Base-by-base conservation (phyloP, 2,888 invertebrate genomes). In the Xylota segnis region DNA sequence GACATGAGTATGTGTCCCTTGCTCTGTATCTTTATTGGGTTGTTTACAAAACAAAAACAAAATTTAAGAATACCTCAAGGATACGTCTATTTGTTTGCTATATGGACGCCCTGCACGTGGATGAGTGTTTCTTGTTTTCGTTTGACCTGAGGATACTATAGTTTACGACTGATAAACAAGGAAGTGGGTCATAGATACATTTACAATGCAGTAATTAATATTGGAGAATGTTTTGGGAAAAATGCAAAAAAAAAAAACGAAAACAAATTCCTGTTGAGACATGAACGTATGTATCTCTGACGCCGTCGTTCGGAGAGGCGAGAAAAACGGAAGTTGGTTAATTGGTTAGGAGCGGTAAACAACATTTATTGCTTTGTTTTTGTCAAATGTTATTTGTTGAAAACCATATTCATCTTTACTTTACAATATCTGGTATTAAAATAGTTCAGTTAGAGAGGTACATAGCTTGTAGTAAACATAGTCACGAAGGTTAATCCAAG, bases 11-110 rank as follows among this genome's bases (percentile, higher is more conserved):
- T 65, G 32, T 56, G 9, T 56, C 29, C 54, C 16, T 43, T 12
- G 12, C 34, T 82, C 37, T 37, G 37, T 37, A 37, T 37, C 37
- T 37, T 82, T 71, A 83, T 77, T 63, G 63, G 58, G 37, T 83
- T 83, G 77, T 83, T 83, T 77, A 83, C 82, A 43, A 83, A 76
- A 77, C 12, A 32, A 70, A 76, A 76, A 23, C 27, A 70, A 32
- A 45, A 74, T 52, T 54, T 65, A 12, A 45, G 45, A 45, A 50
- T 37, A 14, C 10, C 16, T 54, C 50, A 74, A 66, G 52, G 45
- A 50, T 52, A 65, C 43, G 12, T 58, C 16, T 18, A 29, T 10
- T 14, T n/a, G 5, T 45, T 58, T 47, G 43, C 18, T 58, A 43
- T 37, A 27, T 52, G 37, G 66, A 27, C 43, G 54, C 66, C 23